Evolutionary conservation across 2,797 vertebrate species (phyloP), one percentile per base, ranked within the genome.

Genomic region (Pithecia hirsuta): DNA sequence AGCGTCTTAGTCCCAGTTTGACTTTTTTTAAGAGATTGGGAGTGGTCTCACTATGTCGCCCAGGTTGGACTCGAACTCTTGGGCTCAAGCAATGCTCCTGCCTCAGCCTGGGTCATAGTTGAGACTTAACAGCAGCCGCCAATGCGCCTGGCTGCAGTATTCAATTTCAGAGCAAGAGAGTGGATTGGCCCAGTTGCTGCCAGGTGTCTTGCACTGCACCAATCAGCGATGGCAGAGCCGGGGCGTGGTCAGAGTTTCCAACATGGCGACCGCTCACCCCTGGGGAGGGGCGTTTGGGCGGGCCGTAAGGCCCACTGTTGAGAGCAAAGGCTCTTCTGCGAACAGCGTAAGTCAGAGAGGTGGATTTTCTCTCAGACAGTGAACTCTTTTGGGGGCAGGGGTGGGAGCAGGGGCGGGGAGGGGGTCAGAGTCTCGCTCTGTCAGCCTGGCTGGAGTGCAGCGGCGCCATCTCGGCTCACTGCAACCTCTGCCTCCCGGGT

Each of bases 181-280:
- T 95, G 83, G 72, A 91, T 46, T 59, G 57, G 78, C 44, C 75
- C 57, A 11, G 64, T 33, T 28, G 17, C 79, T 46, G n/a, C 11
- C 93, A 39, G 15, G 12, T 24, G 9, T 82, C 80, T 64, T 85
- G 59, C 5, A 5, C 52, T 48, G 48, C 22, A 8, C 86, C 85
- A 90, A 8, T 85, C 79, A n/a, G 61, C 61, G 12, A n/a, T 22
- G 2, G 4, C 22, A 64, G 90, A 17, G 28, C 7, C 15, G 6
- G 78, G 30, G 79, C 0, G 26, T 82, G 52, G 19, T 55, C 91
- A 70, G 79, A 2, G 13, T 30, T 46, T 41, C n/a, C 44, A 20
- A 7, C 44, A 2, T 19, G 13, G n/a, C 2, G 0, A 1, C 10
- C 13, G 39, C 44, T 70, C 41, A 1, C 8, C 10, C 70, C 11